Conservation (phyloP, 2,113 vertebrate genomes). For the Nestor notabilis region DNA sequence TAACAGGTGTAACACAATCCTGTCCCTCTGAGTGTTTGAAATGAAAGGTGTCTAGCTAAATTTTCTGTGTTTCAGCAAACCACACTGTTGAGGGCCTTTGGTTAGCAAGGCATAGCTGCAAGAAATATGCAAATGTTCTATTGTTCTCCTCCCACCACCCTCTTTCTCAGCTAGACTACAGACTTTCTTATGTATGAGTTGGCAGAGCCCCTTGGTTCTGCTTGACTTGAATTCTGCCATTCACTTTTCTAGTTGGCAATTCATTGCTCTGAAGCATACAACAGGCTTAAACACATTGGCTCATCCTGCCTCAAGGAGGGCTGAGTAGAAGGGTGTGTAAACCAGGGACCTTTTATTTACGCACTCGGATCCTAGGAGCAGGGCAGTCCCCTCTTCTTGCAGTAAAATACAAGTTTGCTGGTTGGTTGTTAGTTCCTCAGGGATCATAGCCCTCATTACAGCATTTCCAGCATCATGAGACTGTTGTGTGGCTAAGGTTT, state of each 20-base stretch:
- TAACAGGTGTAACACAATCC: not conserved
- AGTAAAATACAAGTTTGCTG: not conserved
- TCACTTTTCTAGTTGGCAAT: not conserved
- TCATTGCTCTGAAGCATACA: not conserved
- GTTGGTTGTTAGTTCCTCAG: not conserved
- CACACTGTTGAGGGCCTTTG: not conserved
- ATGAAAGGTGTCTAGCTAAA: not conserved
- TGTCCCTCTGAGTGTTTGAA: not conserved
- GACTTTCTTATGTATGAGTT: not conserved
- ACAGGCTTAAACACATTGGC: not conserved
- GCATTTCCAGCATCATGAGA: not conserved
- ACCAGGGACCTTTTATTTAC: constrained; percentile 20
- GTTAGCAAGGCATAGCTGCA: not conserved
- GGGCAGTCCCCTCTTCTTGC: not conserved
- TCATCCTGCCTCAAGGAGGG: not conserved
- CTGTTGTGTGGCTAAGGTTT: not conserved
- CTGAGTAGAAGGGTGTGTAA: not conserved
- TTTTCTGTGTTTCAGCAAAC: not conserved
- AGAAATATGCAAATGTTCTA: constrained; percentile 1
- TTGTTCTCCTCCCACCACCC: not conserved
- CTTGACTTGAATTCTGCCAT: constrained; percentile 2
- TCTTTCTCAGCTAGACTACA: not conserved
- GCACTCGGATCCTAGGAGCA: not conserved
- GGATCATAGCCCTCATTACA: not conserved
- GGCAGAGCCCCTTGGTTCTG: not conserved